These are phyloP conservation scores for Nannoperca australis DNA, from an alignment of 2,797 vertebrate species.

Conservation along the genomic window DNA sequence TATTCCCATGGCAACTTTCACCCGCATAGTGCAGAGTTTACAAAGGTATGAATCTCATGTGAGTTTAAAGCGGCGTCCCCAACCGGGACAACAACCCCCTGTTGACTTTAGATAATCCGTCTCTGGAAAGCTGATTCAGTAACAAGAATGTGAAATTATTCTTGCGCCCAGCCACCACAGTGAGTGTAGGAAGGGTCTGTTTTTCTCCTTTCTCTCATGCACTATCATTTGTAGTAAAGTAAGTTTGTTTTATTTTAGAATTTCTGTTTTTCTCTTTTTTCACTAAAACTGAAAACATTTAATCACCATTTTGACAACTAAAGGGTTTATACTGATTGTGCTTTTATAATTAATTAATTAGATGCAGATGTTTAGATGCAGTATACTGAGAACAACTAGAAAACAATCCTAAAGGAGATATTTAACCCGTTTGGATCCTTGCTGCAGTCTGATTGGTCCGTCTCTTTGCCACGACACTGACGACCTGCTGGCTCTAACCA, in stretches of 20 bases:
- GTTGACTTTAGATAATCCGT: not conserved
- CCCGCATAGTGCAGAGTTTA: constrained; percentile 82
- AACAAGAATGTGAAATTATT: not conserved
- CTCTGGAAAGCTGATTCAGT: not conserved
- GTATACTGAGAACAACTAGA: not conserved
- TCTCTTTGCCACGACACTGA: constrained; percentile 79
- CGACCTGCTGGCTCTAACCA: constrained; percentile 80
- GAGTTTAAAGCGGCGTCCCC: accelerated
- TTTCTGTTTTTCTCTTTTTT: constrained; percentile 3
- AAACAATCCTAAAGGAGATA: not conserved
- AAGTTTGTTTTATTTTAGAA: no score
- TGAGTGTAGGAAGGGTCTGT: not conserved
- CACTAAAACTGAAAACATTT: not conserved
- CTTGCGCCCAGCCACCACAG: not conserved
- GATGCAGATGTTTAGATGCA: not conserved
- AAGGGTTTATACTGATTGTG: no score
- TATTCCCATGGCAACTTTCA: constrained; percentile 87
- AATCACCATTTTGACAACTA: not conserved
- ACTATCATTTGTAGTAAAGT: not conserved
- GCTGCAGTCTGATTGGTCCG: constrained; percentile 83
- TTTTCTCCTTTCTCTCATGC: not conserved
- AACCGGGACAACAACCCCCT: no score
- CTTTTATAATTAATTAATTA: not conserved
- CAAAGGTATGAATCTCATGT: constrained; percentile 72
- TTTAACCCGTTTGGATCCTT: not conserved